Percentiles rank a stretch among this genome's conserved stretches.
Conservation (phyloP, 2,113 vertebrate genomes). For the Megatriorchis doriae region DNA sequence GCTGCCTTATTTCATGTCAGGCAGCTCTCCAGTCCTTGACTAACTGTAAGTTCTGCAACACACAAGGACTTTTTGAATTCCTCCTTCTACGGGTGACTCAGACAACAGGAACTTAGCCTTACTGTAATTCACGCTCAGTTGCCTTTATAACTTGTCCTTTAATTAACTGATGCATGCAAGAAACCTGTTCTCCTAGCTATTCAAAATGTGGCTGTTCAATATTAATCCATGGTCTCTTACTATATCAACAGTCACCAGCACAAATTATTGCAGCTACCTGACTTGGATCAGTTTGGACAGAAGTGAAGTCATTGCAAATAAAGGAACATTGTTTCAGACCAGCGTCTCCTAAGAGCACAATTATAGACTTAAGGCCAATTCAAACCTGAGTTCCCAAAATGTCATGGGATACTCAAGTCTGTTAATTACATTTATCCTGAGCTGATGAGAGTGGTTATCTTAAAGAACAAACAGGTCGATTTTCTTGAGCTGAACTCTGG, state of each 20-base stretch:
- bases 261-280: conserved; percentile 1
- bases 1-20: not conserved
- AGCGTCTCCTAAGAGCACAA: not conserved
- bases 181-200: conserved; percentile 41
- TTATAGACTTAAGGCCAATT: not conserved
- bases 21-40: not conserved
- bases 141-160: conserved; percentile 18
- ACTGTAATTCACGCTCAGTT: not conserved
- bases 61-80: not conserved
- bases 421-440: not conserved
- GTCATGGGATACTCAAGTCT: not conserved
- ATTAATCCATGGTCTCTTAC: not conserved
- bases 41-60: not conserved
- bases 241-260: not conserved
- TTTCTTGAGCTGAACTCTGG: not conserved
- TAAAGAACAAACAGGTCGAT: not conserved
- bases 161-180: not conserved
- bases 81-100: not conserved
- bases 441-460: not conserved
- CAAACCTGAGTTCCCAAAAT: not conserved
- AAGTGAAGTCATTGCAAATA: not conserved
- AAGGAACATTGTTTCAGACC: not conserved
- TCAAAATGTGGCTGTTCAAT: conserved; percentile 6
- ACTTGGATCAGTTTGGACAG: not conserved
- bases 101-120: not conserved